A percentile compares a stretch with the other conserved stretches of the same genome.
Evolutionary conservation across 2,888 invertebrate species (phyloP).

Genomic region (Dugesia japonica): DNA sequence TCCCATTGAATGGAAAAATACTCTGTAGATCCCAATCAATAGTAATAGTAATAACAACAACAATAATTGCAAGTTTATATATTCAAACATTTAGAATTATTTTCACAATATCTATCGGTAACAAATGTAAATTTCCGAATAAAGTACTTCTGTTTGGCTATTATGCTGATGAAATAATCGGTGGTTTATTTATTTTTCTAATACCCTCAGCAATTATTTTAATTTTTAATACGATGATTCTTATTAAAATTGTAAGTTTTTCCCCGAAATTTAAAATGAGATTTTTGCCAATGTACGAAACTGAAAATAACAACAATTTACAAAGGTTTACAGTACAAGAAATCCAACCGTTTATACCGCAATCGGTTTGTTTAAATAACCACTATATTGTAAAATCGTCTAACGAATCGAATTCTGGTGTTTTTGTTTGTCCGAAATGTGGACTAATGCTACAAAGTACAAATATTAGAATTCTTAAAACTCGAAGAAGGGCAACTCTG

Average conservation of each 20-base stretch:
- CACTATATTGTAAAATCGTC: neutral
- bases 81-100: neutral
- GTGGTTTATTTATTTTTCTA: neutral
- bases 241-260: neutral
- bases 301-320: neutral
- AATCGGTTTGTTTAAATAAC: neutral
- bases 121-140: neutral
- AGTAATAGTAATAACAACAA: neutral
- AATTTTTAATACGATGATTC: neutral
- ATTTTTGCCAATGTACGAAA: neutral
- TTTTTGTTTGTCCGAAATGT: neutral
- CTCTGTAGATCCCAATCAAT: neutral
- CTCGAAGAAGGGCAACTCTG: neutral
- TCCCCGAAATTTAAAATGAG: neutral
- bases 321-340: neutral
- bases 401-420: neutral
- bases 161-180: slow-evolving; percentile 10
- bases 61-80: neutral
- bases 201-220: neutral
- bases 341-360: neutral
- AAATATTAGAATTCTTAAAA: neutral
- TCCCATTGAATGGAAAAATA: neutral
- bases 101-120: neutral
- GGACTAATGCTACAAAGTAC: neutral
- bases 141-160: neutral